These are phyloP conservation scores for Agrochola circellaris DNA, from an alignment of 2,888 invertebrate genomes.

Conservation along the genomic window DNA sequence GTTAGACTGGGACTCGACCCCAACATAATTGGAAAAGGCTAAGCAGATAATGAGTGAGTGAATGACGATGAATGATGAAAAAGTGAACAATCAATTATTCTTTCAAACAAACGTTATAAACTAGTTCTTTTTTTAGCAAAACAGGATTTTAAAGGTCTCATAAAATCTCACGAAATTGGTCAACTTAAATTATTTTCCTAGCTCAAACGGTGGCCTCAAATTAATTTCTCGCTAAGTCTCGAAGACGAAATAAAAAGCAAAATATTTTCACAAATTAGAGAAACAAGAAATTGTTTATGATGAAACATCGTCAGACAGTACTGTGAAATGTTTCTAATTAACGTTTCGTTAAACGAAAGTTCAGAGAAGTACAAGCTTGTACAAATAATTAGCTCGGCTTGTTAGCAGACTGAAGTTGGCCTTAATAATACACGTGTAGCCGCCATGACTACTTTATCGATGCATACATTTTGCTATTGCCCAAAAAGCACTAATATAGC, in stretches of 20 bases:
- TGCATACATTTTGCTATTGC: constrained; percentile 2
- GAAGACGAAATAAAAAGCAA: constrained; percentile 6
- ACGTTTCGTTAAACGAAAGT: constrained; percentile 49
- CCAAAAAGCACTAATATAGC: no score
- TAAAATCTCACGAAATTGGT: background rate
- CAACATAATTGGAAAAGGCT: no score
- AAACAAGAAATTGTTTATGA: constrained; percentile 24
- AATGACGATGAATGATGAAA: no score
- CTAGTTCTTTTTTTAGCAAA: background rate
- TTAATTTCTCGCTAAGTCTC: constrained; percentile 6
- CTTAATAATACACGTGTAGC: constrained; percentile 37
- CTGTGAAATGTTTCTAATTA: constrained; percentile 61
- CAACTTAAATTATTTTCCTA: background rate
- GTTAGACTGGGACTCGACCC: no score
- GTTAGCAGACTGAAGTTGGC: constrained; percentile 39
- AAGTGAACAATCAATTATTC: background rate
- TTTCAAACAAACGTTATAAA: background rate
- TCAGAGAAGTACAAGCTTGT: constrained; percentile 34
- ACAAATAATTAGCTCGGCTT: constrained; percentile 59
- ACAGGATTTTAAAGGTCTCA: background rate
- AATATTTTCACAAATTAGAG: constrained; percentile 1
- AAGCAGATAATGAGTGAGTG: no score
- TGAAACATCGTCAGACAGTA: constrained; percentile 28
- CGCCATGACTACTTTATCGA: background rate
- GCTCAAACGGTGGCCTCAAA: background rate